These are phyloP conservation scores for Indicator indicator DNA, from an alignment of 2,113 vertebrate genomes.

Conservation along the genomic window DNA sequence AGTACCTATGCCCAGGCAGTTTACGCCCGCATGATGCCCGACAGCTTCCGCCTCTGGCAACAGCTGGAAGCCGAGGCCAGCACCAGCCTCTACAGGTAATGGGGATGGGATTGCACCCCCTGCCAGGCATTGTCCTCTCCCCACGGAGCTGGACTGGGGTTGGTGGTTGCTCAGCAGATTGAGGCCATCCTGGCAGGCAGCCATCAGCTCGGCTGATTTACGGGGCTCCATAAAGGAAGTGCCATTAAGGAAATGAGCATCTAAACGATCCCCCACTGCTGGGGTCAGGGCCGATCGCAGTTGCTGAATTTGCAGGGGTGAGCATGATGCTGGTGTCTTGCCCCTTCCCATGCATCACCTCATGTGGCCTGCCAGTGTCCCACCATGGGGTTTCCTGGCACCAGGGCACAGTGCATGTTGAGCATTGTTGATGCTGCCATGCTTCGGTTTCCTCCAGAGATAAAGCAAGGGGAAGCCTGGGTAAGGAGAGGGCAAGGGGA, in stretches of 20 bases:
- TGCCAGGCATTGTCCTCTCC: accelerated
- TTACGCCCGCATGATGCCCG: slow-evolving; percentile 87
- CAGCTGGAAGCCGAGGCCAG: slow-evolving; percentile 82
- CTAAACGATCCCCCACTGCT: neutral
- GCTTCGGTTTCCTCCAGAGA: neutral
- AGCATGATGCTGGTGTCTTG: accelerated
- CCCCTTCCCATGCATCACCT: neutral
- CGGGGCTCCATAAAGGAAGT: neutral
- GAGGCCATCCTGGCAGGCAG: neutral
- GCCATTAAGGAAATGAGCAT: slow-evolving; percentile 13
- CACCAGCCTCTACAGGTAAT: slow-evolving; percentile 83
- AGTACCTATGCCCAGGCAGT: slow-evolving; percentile 79
- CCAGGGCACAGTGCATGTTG: neutral
- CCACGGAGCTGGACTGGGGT: accelerated
- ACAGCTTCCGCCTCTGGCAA: slow-evolving; percentile 85
- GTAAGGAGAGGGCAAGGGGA: neutral
- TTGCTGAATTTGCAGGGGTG: neutral
- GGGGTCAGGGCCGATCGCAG: neutral
- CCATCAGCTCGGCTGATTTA: neutral
- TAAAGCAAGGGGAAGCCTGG: accelerated
- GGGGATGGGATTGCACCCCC: neutral
- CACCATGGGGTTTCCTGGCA: neutral
- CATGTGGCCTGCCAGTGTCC: neutral
- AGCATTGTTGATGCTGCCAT: accelerated
- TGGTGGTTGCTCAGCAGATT: neutral